These are phyloP conservation scores for Euthynnus affinis DNA, from an alignment of 2,797 vertebrate species.

Conservation along the genomic window DNA sequence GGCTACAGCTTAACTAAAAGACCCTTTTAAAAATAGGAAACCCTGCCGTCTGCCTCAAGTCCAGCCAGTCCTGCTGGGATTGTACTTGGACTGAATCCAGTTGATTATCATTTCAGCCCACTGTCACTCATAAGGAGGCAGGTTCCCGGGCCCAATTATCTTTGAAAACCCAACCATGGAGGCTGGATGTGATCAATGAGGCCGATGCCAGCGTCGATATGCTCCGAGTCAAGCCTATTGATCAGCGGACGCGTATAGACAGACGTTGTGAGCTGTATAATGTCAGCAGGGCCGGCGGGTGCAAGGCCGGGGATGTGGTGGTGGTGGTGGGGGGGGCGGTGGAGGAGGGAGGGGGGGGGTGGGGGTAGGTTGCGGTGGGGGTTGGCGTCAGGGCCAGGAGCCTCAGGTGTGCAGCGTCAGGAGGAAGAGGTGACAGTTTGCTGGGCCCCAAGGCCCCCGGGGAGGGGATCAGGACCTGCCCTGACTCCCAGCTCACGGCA, in stretches of 20 bases:
- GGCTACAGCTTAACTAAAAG: constrained; percentile 60
- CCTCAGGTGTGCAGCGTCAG: constrained; percentile 94
- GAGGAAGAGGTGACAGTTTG: constrained; percentile 90
- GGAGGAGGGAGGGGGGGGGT: neutral
- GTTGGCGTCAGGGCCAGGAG: constrained; percentile 49
- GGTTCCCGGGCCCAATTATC: constrained; percentile 91
- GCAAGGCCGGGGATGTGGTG: constrained; percentile 43
- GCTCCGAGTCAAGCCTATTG: constrained; percentile 91
- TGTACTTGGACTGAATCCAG: constrained; percentile 77
- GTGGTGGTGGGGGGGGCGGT: neutral
- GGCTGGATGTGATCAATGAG: constrained; percentile 94
- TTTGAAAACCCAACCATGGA: constrained; percentile 90
- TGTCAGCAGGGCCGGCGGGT: constrained; percentile 88
- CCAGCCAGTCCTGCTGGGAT: constrained; percentile 74
- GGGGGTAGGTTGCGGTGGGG: constrained; percentile 56
- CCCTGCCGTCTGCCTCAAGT: constrained; percentile 65
- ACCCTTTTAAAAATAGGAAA: constrained; percentile 68
- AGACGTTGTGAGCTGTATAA: constrained; percentile 91
- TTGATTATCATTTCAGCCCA: constrained; percentile 83
- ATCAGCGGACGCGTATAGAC: constrained; percentile 91
- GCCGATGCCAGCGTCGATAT: constrained; percentile 89
- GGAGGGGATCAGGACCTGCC: constrained; percentile 90
- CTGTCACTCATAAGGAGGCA: constrained; percentile 85
- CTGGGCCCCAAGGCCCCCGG: constrained; percentile 82
- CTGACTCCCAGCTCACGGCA: constrained; percentile 79